Evolutionary conservation across 2,888 invertebrate species (phyloP), one percentile per base, ranked within the genome.

Genomic region (Chesias legatella): DNA sequence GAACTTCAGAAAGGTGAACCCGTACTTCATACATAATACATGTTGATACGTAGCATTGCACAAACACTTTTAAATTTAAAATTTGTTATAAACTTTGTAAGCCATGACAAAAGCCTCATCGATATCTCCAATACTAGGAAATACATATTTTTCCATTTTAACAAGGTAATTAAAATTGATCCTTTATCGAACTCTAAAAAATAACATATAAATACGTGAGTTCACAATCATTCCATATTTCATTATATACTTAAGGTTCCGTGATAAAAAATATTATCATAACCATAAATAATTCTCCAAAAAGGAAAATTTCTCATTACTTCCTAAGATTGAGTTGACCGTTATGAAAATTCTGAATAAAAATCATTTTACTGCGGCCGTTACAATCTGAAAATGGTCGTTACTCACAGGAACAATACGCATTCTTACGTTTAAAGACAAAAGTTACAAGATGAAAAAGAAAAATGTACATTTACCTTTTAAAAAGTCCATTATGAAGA

Each of bases 381-480:
- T 51, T 47, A 51, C 22, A 29, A 41, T 33, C 29, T 37, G 30
- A 24, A 13, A 29, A 25, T 26, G 26, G 39, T 41, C 32, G 34
- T 54, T 39, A 54, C 43, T 54, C 48, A 48, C 37, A 23, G 37
- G 42, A 48, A 54, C 49, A 51, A 51, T 48, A 41, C 49, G 49
- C 45, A 38, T 49, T 47, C 38, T 51, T 38, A 42, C 42, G 40
- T 44, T 39, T 37, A 45, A 49, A 38, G 43, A 41, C 47, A 45
- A 45, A 54, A 51, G 48, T 51, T 48, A 6, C n/a, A n/a, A n/a
- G n/a, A n/a, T n/a, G n/a, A n/a, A n/a, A n/a, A 23, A 28, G 29
- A 40, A 43, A 48, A 49, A 45, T 41, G 40, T 47, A 45, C 48
- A 49, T 47, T 51, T 27, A 36, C 47, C 46, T 53, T 46, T 48